A percentile compares a stretch with the other conserved stretches of the same genome.
phyloP scores from a whole-genome alignment of 1,140 invertebrate species.

The Heterodera carotae region DNA sequence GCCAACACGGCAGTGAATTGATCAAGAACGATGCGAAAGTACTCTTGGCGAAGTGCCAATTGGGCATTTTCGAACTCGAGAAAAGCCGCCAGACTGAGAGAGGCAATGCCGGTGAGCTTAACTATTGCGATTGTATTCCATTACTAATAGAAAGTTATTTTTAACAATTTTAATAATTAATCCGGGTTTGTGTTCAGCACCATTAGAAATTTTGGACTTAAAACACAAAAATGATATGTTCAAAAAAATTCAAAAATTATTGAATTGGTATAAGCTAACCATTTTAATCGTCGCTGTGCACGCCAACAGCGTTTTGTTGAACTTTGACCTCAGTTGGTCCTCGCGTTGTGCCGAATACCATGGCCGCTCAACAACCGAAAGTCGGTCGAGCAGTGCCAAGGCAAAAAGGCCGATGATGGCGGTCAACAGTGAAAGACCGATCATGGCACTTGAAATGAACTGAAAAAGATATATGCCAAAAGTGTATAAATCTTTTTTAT shows the following conservation, averaged over 20 bases:
- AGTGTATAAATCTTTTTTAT: background rate
- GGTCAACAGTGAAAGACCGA: constrained; percentile 49
- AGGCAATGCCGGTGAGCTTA: constrained; percentile 12
- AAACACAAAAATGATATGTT: no score
- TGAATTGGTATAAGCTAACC: constrained; percentile 32
- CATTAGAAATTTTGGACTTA: no score
- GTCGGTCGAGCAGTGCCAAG: constrained; percentile 50
- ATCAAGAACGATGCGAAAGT: constrained; percentile 62
- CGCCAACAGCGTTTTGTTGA: constrained; percentile 20
- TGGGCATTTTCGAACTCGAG: constrained; percentile 61
- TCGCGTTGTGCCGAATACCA: constrained; percentile 36
- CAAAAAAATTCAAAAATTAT: no score
- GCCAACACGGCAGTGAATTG: constrained; percentile 59
- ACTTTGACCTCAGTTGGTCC: constrained; percentile 21
- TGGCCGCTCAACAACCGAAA: constrained; percentile 48
- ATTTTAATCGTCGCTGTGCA: constrained; percentile 26
- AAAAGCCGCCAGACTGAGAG: constrained; percentile 20
- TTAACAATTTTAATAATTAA: background rate
- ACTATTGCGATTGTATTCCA: no score
- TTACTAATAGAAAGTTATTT: no score
- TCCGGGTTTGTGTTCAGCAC: background rate
- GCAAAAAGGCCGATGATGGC: constrained; percentile 51
- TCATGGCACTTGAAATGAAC: constrained; percentile 56
- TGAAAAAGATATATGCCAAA: constrained; percentile 7
- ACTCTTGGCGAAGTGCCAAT: constrained; percentile 53